A percentile compares a stretch with the other conserved stretches of the same genome.
phyloP scores from a whole-genome alignment of 1,140 invertebrate genomes.

The Scaptomyza pallida region DNA sequence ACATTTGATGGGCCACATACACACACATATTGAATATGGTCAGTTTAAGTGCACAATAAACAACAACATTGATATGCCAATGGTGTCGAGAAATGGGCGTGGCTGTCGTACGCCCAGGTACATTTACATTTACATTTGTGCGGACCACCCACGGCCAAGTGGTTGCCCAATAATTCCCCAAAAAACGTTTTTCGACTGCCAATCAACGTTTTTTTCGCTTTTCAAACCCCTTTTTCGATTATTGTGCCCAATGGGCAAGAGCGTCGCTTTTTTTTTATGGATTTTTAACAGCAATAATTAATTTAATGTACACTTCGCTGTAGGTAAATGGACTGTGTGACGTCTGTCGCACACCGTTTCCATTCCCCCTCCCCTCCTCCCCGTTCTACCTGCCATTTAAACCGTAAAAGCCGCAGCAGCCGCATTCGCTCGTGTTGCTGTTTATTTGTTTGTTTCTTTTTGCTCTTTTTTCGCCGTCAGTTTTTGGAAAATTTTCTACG shows the following conservation, averaged over 20 bases:
- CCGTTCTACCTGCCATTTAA: not conserved
- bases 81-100: no score
- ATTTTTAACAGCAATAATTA: constrained; percentile 82
- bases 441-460: constrained; percentile 54
- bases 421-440: constrained; percentile 6
- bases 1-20: constrained; percentile 14
- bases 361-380: not conserved
- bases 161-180: constrained; percentile 5
- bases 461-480: not conserved
- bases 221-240: constrained; percentile 42
- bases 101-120: no score
- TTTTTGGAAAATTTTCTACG: constrained; percentile 30
- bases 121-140: constrained; percentile 5
- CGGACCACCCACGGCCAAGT: constrained; percentile 27
- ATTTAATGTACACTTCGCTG: constrained; percentile 73
- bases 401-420: not conserved
- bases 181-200: constrained; percentile 54
- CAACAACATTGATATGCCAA: constrained; percentile 2
- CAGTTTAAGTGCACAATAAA: constrained; percentile 11
- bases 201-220: constrained; percentile 61
- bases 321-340: constrained; percentile 68
- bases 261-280: constrained; percentile 72
- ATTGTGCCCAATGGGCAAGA: constrained; percentile 19
- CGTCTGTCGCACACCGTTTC: constrained; percentile 19
- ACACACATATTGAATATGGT: not conserved